phyloP scores from a whole-genome alignment of 2,888 invertebrate genomes.

The Gisinianus flammeolus region DNA sequence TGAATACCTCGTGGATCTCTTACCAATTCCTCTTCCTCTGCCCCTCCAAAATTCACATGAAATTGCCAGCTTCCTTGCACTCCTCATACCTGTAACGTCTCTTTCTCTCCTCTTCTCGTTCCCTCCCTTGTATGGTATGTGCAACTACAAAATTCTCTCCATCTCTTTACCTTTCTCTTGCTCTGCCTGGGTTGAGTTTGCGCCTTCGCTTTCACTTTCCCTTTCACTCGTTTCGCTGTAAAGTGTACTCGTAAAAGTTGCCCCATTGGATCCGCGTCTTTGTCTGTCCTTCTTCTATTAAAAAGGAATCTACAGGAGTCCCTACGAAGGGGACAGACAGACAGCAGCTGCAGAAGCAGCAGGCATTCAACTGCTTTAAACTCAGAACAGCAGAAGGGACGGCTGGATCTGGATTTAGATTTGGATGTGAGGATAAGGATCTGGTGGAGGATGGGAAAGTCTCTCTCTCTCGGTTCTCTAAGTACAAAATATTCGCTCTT shows the following conservation, averaged over 20 bases:
- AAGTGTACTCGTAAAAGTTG: neutral
- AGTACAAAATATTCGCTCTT: too few relatives aligned
- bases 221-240: neutral
- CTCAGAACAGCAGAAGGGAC: too few relatives aligned
- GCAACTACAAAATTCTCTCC: neutral
- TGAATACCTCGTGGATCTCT: conserved; percentile 28
- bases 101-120: neutral
- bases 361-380: too few relatives aligned
- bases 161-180: neutral
- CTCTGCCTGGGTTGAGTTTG: neutral
- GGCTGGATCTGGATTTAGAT: too few relatives aligned
- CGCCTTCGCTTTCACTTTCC: neutral
- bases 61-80: neutral
- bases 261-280: too few relatives aligned
- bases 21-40: conserved; percentile 1
- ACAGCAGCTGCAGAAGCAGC: too few relatives aligned
- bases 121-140: neutral
- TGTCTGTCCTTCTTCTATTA: too few relatives aligned
- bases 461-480: too few relatives aligned
- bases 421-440: too few relatives aligned
- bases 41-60: too few relatives aligned
- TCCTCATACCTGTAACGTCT: neutral
- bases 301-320: too few relatives aligned
- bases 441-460: neutral
- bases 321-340: too few relatives aligned